These are phyloP conservation scores for Nerophis ophidion DNA, from an alignment of 2,113 vertebrate genomes.

Conservation along the genomic window DNA sequence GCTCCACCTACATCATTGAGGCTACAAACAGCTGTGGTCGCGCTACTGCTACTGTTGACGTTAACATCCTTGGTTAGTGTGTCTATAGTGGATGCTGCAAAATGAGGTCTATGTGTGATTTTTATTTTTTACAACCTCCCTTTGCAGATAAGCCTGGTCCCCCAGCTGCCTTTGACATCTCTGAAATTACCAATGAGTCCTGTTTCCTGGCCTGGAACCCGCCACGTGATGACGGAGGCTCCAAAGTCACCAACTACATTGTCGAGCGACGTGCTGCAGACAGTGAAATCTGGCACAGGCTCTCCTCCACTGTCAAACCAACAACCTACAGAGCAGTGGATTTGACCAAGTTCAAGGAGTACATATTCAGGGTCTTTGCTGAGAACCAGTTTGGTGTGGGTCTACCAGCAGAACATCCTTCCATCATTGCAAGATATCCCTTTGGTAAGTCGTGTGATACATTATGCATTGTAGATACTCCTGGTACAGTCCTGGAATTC, in stretches of 20 bases:
- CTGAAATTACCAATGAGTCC: conserved; percentile 90
- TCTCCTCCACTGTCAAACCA: conserved; percentile 93
- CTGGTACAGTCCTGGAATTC: neutral
- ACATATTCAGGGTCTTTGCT: conserved; percentile 91
- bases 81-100: neutral
- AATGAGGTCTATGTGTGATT: neutral
- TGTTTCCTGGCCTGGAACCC: conserved; percentile 97
- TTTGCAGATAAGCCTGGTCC: conserved; percentile 90
- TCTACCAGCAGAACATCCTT: conserved; percentile 75
- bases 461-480: too few species aligned
- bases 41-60: conserved; percentile 92
- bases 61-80: conserved; percentile 88
- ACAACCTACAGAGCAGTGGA: conserved; percentile 87
- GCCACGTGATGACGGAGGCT: conserved; percentile 92
- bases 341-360: conserved; percentile 87
- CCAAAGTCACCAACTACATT: conserved; percentile 92
- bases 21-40: conserved; percentile 92
- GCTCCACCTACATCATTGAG: conserved; percentile 93
- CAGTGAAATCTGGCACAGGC: conserved; percentile 92
- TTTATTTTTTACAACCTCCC: neutral
- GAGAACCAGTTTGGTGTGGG: conserved; percentile 97
- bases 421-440: conserved; percentile 86
- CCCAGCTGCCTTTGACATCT: conserved; percentile 94
- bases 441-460: conserved; percentile 79
- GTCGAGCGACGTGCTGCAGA: conserved; percentile 83